Conservation (phyloP, 2,888 invertebrate species). For the Agrochola lota region DNA sequence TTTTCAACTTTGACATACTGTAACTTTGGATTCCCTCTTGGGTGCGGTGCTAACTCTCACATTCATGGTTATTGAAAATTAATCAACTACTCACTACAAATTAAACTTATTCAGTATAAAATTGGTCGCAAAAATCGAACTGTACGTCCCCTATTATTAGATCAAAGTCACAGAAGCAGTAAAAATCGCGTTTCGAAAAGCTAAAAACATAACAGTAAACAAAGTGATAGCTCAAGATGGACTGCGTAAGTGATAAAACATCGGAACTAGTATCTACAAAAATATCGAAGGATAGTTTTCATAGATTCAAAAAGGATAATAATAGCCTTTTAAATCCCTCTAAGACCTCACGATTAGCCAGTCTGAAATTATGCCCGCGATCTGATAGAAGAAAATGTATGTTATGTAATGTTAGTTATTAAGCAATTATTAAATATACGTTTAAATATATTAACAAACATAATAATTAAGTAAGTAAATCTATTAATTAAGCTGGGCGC, state of each 20-base stretch:
- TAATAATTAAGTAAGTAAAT: not conserved
- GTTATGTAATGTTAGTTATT: not conserved
- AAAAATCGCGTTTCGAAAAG: not conserved
- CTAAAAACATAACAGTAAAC: not conserved
- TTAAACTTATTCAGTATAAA: not conserved
- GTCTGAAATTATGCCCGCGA: not conserved
- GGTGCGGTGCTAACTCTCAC: not conserved
- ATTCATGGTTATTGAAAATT: not conserved
- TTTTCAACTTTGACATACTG: not conserved
- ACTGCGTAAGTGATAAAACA: not conserved
- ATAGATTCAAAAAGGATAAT: not conserved
- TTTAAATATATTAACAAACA: not conserved
- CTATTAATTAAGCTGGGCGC: slow-evolving; percentile 1
- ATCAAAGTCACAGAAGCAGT: not conserved
- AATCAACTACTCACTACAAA: not conserved
- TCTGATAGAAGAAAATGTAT: not conserved
- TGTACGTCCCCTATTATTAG: not conserved
- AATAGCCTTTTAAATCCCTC: not conserved
- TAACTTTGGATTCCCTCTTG: not conserved
- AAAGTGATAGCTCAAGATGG: not conserved
- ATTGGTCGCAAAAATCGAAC: not conserved
- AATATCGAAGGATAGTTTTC: not conserved
- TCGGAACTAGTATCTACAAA: not conserved
- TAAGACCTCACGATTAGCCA: not conserved
- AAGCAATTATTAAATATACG: not conserved